Base-by-base conservation (phyloP, 1,140 invertebrate genomes). In the Drosophila sulfurigaster region DNA sequence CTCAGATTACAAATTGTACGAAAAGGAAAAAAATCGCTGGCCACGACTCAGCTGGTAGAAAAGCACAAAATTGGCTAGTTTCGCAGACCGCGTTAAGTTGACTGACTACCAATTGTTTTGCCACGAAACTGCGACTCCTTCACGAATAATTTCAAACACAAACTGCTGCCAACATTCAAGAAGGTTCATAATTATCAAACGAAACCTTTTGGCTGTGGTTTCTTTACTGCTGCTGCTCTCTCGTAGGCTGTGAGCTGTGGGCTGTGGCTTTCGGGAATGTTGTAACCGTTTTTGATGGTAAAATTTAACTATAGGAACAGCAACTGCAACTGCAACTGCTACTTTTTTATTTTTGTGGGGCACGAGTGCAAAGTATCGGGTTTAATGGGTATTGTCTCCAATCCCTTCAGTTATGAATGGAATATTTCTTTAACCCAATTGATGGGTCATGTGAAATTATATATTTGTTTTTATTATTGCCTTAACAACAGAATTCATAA, bases 71-170 rank as follows among this genome's bases (percentile, higher is more conserved):
- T 87, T 87, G 83, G 83, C 82, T 73, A 88, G 82, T 82, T 87
- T 87, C 80, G 82, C 69, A 88, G 82, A 68, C 77, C 82, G 82
- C 83, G 82, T 82, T 87, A 87, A 88, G 72, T 87, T 87, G 79
- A 87, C 83, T 87, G 82, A 87, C 82, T 87, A 87, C 79, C 83
- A 87, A 88, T 87, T 87, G 82, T 88, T 87, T 79, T 70, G 76
- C 83, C 79, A 87, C 82, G 82, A 86, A 79, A 48, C 82, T 58
- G 57, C 52, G 83, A 78, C 79, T 88, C 82, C 83, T 87, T 75
- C 70, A 81, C 82, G 83, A 87, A 87, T 88, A 74, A 79, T 87
- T 87, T 88, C 83, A 87, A 87, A 87, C 80, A 79, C 80, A 87
- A 87, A 77, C 83, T 88, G 83, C 82, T 83, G 79, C 82, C 83